Base-by-base conservation (phyloP, 2,113 vertebrate species). In the Clarias gariepinus region DNA sequence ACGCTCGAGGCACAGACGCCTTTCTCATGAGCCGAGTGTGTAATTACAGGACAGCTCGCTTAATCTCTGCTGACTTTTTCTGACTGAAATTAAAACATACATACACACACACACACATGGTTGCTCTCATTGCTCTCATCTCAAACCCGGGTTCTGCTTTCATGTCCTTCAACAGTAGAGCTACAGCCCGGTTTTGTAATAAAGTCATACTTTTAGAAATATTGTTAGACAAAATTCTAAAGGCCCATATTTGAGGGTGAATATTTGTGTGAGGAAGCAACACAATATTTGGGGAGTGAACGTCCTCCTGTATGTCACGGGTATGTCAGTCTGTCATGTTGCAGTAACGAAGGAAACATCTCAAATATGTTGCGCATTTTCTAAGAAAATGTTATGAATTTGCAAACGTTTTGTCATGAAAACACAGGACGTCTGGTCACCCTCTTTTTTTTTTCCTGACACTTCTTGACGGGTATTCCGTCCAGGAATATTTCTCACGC, bases 11-110 rank as follows among this genome's bases (percentile, higher is more conserved):
- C 53, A n/a, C 30, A 83, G 60, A 80, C 30, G 71, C 47, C 78
- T 87, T 87, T 87, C 81, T 77, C 81, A 83, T 83, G 61, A 83
- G 71, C 53, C 12, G 41, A 87, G 73, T 68, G 52, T 78, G 47
- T 87, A 87, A 87, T 87, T 87, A 87, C 76, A 87, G 73, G 86
- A 83, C 71, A 64, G 60, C 81, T 87, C 81, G 60, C 71, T 74
- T 87, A 87, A 87, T 87, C 86, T 87, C 71, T 74, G 11, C 86
- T 83, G 86, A 61, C 81, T 83, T 87, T 87, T 83, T 68, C 60
- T 57, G 10, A 83, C 81, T 78, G 71, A 82, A 83, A 87, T 77
- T 58, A 78, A 83, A 78, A 87, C 71, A 76, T 58, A 15, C 81
- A 83, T 81, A 83, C 53, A 81, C 36, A 69, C 66, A 73, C 77